Percentiles rank a stretch among this genome's conserved stretches.
Evolutionary conservation across 2,888 invertebrate genomes (phyloP).

Genomic region (Cyaniris semiargus): DNA sequence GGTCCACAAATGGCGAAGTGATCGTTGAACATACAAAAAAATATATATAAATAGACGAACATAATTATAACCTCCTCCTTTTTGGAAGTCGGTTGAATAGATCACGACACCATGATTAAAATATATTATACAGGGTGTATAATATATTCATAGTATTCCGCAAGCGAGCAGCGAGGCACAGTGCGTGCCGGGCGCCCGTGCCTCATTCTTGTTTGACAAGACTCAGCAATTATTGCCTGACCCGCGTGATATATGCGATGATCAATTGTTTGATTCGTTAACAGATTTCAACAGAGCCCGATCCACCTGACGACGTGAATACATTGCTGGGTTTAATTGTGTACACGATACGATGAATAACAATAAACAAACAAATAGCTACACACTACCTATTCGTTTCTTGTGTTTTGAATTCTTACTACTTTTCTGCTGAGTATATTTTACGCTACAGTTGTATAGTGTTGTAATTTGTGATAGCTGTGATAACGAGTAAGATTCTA

Average conservation of each 20-base stretch:
- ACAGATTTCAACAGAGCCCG: conserved; percentile 5
- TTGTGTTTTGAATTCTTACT: no score
- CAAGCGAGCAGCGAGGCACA: conserved; percentile 34
- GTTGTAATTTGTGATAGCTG: no score
- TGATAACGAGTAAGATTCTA: no score
- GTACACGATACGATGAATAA: background rate
- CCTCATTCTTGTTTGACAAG: conserved; percentile 38
- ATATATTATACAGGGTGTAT: conserved; percentile 7
- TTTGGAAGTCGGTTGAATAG: no score
- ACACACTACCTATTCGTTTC: background rate
- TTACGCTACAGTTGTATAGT: no score
- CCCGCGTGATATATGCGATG: conserved; percentile 27
- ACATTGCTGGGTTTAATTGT: background rate
- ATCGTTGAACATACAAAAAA: no score
- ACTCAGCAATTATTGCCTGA: conserved; percentile 37
- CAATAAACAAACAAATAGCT: background rate
- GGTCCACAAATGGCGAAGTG: no score
- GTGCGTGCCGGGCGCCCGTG: conserved; percentile 39
- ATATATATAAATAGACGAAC: no score
- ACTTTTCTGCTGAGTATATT: background rate
- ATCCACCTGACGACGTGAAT: conserved; percentile 4
- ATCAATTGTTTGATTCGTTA: conserved; percentile 26
- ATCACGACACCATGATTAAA: background rate
- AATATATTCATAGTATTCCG: conserved; percentile 23
- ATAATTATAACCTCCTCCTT: no score